Base-by-base conservation (phyloP, 2,888 invertebrate species). In the Caenorhabditis sp. region DNA sequence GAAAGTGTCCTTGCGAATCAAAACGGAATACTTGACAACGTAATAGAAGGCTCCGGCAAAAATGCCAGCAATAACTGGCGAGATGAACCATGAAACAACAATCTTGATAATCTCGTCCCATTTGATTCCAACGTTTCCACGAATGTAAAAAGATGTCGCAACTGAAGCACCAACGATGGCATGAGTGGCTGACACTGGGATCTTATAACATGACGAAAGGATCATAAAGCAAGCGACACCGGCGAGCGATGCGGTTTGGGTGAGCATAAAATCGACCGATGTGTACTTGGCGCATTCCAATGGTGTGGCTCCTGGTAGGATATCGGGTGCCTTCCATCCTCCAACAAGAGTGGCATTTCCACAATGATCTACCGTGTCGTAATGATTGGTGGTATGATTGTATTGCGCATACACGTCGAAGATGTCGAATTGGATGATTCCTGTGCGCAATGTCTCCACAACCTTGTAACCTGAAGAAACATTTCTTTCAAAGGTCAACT, bases 391-490 rank as follows among this genome's bases (percentile, higher is more conserved):
- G 3, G 75, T 70, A 50, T 71, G 65, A 38, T 81, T 79, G 68
- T 81, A 81, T 60, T 76, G 69, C 17, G 75, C 71, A 59, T 81
- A 81, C 14, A 79, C 92, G 83, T 93, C 92, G 89, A 97, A 99
- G 65, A 95, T 90, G 1, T 91, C 90, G 54, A 95, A 92, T 88
- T 97, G 95, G 79, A 97, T 90, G 79, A 99, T 97, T 58, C 97
- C 97, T 89, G 97, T 97, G 50, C 99, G 92, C 93, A 99, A 95
- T 5, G 97, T 99, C 89, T 97, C 96, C 38, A 97, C 97, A 56
- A 99, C 97, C 74, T 86, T 90, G 89, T 94, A 94, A 59, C 95
- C 95, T 89, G n/a, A n/a, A n/a, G n/a, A n/a, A n/a, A n/a, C n/a
- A n/a, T n/a, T n/a, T n/a, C n/a, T n/a, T n/a, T n/a, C n/a, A 14